phyloP scores from a whole-genome alignment of 2,113 vertebrate species.

The Lophura nycthemera region DNA sequence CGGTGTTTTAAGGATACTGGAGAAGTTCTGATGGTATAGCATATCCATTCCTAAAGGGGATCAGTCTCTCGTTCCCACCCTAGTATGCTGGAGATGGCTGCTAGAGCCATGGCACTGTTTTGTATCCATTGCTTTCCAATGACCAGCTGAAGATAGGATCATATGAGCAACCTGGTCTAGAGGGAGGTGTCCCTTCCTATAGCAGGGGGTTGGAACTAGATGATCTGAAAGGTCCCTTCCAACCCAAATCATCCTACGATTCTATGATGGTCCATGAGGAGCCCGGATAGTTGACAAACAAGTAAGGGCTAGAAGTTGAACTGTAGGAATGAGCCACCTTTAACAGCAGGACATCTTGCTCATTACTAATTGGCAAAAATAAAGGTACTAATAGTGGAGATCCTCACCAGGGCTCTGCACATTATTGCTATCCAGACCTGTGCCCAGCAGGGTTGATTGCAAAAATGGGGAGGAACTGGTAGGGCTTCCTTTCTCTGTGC shows the following conservation, averaged over 20 bases:
- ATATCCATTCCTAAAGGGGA: neutral
- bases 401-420: neutral
- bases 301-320: neutral
- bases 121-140: neutral
- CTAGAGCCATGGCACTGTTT: fast-evolving
- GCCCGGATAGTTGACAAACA: neutral
- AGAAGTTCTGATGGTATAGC: neutral
- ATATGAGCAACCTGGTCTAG: too few species aligned
- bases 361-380: neutral
- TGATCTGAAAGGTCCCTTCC: too few species aligned
- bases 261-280: neutral
- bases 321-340: neutral
- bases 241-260: too few species aligned
- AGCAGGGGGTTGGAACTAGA: too few species aligned
- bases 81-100: neutral
- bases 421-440: neutral
- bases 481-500: neutral
- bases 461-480: neutral
- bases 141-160: neutral
- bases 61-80: fast-evolving
- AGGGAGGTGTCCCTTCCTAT: too few species aligned
- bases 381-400: neutral
- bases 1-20: neutral
- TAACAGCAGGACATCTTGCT: neutral
- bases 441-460: neutral